Conservation (phyloP, 2,797 vertebrate species). For the Poeciliopsis turneri region DNA sequence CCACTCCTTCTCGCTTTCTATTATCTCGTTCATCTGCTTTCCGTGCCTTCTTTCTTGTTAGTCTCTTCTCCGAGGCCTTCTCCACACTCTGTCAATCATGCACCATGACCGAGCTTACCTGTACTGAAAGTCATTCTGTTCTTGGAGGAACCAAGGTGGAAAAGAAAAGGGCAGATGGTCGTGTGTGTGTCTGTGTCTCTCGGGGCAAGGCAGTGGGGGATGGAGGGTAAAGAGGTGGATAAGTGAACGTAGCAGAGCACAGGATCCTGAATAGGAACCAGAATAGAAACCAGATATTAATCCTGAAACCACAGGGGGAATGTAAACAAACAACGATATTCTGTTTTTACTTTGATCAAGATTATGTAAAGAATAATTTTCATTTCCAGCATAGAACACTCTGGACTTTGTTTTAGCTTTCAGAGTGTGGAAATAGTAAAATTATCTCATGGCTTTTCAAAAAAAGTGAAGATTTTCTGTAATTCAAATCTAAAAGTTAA, state of each 20-base stretch:
- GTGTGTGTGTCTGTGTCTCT: too few species aligned
- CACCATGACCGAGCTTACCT: conserved; percentile 57
- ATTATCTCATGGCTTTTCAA: background rate
- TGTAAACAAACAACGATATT: conserved; percentile 25
- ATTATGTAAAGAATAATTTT: conserved; percentile 9
- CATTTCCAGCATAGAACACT: background rate
- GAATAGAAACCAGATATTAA: conserved; percentile 5
- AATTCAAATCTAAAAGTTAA: background rate
- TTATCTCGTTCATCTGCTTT: conserved; percentile 21
- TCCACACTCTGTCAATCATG: conserved; percentile 58
- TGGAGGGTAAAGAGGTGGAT: conserved; percentile 29
- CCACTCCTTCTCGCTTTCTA: conserved; percentile 24
- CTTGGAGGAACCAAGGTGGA: conserved; percentile 46
- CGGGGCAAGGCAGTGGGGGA: too few species aligned
- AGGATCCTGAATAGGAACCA: background rate
- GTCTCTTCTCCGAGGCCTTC: conserved; percentile 45
- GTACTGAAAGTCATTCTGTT: conserved; percentile 52
- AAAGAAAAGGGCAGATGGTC: conserved; percentile 25
- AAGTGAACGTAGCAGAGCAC: conserved; percentile 28
- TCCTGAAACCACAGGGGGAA: conserved; percentile 21
- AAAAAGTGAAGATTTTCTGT: background rate
- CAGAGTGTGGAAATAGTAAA: background rate
- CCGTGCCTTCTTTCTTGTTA: conserved; percentile 47
- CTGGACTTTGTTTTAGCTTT: conserved; percentile 20
- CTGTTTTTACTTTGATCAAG: conserved; percentile 17